Base-by-base conservation (phyloP, 1,140 invertebrate genomes). In the Zaprionus kolodkinae region DNA sequence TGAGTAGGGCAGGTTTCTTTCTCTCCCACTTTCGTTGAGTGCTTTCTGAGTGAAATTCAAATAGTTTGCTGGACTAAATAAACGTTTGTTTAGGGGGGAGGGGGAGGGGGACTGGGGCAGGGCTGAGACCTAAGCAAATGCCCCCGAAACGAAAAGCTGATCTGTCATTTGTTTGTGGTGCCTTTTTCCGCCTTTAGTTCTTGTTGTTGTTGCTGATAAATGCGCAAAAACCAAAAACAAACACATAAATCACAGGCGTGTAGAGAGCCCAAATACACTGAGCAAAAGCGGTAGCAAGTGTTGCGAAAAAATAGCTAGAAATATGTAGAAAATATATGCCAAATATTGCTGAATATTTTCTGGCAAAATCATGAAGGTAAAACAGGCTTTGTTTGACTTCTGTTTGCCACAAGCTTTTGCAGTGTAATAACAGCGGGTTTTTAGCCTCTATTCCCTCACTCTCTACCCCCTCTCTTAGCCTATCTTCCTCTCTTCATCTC, bases 161-260 rank as follows among this genome's bases (percentile, higher is more conserved):
- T 67, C 64, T 72, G 50, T 70, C 55, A 71, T 81, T 76, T 66
- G 52, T 68, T 69, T 36, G n/a, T 64, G 60, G 61, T 59, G 35
- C 25, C 35, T 61, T 55, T 57, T 75, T 60, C 50, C 56, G n/a
- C 11, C 3, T 15, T 2, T 15, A 30, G 6, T 66, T 79, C 76
- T 76, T 69, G 79, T 67, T 75, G 68, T 63, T 75, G 56, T 65
- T 67, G 63, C 79, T 90, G 85, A 89, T 90, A 89, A 89, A 89
- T 89, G 86, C 89, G 78, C 78, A 62, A 33, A 55, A 43, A 72
- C 61, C 78, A 89, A 85, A 89, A 89, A 89, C 86, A 89, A 89
- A 78, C 85, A 90, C 86, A 89, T 89, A 89, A 89, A 89, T 89
- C 85, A 89, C 75, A 77, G 62, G 77, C 80, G 72, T 65, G 33